A percentile compares a stretch with the other conserved stretches of the same genome.
These are phyloP conservation scores for Lepus townsendii DNA, from an alignment of 2,797 vertebrate genomes.

Conservation along the genomic window DNA sequence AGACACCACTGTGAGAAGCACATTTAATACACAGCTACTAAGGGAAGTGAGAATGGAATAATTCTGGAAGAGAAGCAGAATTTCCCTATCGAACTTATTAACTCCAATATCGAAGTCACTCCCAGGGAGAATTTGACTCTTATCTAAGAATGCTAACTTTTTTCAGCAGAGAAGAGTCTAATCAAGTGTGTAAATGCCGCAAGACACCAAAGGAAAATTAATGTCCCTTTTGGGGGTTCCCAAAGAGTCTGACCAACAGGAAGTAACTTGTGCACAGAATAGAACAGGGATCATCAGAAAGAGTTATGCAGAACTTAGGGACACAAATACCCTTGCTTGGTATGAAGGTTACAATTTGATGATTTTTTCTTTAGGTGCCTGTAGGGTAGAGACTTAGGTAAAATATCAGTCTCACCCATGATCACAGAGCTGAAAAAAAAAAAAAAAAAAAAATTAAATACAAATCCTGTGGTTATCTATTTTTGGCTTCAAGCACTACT, in stretches of 20 bases:
- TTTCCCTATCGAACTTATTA: conserved; percentile 55
- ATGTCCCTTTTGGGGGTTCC: conserved; percentile 47
- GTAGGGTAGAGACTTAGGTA: not conserved
- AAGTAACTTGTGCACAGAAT: not conserved
- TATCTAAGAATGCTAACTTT: conserved; percentile 53
- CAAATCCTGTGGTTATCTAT: too few relatives aligned
- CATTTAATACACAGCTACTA: not conserved
- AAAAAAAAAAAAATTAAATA: not conserved
- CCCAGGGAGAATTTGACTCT: conserved; percentile 57
- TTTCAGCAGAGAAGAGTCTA: conserved; percentile 67
- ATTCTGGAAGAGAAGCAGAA: conserved; percentile 35
- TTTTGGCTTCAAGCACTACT: not conserved
- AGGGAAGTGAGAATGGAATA: conserved; percentile 27
- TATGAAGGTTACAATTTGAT: not conserved
- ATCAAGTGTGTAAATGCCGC: conserved; percentile 78
- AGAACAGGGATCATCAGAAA: conserved; percentile 33
- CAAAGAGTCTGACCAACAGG: not conserved
- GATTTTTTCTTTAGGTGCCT: not conserved
- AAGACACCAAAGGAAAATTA: conserved; percentile 67
- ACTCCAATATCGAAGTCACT: conserved; percentile 39
- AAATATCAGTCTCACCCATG: not conserved
- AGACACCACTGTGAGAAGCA: not conserved
- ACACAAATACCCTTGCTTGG: not conserved
- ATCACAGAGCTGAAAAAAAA: not conserved
- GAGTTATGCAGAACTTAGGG: not conserved